Percentiles rank a stretch among this genome's conserved stretches.
These are phyloP conservation scores for Tragelaphus scriptus DNA, from an alignment of 2,113 vertebrate genomes.

Conservation along the genomic window DNA sequence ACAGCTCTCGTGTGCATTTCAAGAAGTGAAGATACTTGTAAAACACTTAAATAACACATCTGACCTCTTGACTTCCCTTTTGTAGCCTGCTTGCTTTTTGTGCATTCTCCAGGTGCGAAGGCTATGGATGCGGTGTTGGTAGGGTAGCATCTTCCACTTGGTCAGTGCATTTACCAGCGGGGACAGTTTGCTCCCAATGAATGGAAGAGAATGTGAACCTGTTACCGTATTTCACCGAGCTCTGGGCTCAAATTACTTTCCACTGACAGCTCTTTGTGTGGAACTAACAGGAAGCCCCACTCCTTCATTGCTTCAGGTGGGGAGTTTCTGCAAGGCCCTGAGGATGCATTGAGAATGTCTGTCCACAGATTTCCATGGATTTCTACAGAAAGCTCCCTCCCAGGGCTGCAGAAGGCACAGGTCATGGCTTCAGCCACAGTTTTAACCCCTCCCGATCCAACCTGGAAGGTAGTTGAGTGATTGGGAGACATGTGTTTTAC, in stretches of 20 bases:
- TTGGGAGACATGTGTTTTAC: neutral
- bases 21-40: constrained; percentile 4
- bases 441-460: neutral
- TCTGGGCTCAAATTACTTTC: neutral
- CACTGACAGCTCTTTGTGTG: neutral
- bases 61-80: neutral
- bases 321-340: neutral
- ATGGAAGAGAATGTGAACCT: neutral
- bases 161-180: neutral
- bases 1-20: neutral
- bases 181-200: neutral
- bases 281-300: neutral
- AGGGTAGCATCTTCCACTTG: neutral
- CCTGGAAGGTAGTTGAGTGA: neutral
- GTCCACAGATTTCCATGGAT: neutral
- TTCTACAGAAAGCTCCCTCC: neutral
- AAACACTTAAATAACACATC: neutral
- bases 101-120: neutral
- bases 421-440: neutral
- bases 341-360: neutral
- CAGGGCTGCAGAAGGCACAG: neutral
- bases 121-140: neutral
- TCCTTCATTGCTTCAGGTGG: neutral
- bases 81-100: neutral
- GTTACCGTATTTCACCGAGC: neutral